Base-by-base conservation (phyloP, 1,140 invertebrate genomes). In the Drosophila nebulosa region DNA sequence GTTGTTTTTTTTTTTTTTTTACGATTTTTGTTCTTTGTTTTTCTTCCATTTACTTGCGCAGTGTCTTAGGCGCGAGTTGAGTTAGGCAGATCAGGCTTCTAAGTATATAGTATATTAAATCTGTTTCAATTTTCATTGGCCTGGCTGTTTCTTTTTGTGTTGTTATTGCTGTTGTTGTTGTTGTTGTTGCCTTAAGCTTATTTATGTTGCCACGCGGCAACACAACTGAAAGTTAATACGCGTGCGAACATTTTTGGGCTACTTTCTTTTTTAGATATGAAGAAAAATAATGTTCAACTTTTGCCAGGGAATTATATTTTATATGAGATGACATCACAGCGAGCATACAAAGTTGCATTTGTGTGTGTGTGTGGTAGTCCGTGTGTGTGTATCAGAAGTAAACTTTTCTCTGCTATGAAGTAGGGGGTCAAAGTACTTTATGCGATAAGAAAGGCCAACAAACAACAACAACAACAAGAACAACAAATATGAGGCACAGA, bases 181-280 rank as follows among this genome's bases (percentile, higher is more conserved):
- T 62, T 67, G 50, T 21, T 58, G 27, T 55, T 69, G 64, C 63
- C 68, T 64, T 68, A 80, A 84, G 77, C 83, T 60, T 83, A 68
- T 75, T 86, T 85, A 81, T 81, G 69, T 78, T 86, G 63, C 74
- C 60, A 55, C 46, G 46, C 67, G 22, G 39, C 39, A 88, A 86
- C 74, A 16, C 39, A 88, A 86, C 74, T 81, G 83, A 78, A 88
- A 86, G 74, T 76, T 88, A 86, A 88, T 83, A 76, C 78, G 78
- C 83, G 78, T 81, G 83, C 68, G 83, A 86, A 86, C n/a, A 65
- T 88, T 78, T 70, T 36, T 67, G 66, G 62, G 69, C 74, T 55
- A 52, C 68, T 73, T 52, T 79, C 24, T 69, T 51, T 62, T 72
- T 61, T 30, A 59, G 69, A 58, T 55, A 63, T 62, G 24, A 9